Evolutionary conservation across 2,797 vertebrate genomes (phyloP).

Genomic region (Lophius americanus): DNA sequence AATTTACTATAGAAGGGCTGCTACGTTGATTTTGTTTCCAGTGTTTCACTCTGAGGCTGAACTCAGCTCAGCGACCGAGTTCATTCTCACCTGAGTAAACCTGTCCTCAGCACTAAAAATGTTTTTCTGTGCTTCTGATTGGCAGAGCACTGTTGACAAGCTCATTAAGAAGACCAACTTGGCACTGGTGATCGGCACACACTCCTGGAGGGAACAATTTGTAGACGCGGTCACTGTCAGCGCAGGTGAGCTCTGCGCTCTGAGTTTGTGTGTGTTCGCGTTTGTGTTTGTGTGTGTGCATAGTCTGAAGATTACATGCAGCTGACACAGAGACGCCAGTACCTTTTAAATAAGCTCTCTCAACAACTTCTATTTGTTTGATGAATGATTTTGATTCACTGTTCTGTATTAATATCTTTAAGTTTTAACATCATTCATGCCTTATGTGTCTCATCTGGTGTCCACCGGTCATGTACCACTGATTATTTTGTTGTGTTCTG

Average conservation of each 20-base stretch:
- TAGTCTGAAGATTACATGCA: background rate
- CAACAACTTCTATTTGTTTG: background rate
- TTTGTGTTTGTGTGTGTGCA: conserved; percentile 9
- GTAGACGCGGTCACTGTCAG: conserved; percentile 91
- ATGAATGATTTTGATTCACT: too few relatives aligned
- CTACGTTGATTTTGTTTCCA: background rate
- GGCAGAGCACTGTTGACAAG: conserved; percentile 91
- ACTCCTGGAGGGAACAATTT: conserved; percentile 93
- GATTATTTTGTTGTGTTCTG: too few relatives aligned
- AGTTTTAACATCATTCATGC: too few relatives aligned
- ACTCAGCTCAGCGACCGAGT: background rate
- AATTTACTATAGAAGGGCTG: too few relatives aligned
- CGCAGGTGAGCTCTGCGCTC: conserved; percentile 79
- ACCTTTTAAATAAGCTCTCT: background rate
- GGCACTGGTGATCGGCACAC: conserved; percentile 90
- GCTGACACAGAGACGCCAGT: background rate
- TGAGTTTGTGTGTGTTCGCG: conserved; percentile 19
- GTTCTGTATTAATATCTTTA: too few relatives aligned
- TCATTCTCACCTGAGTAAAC: conserved; percentile 11
- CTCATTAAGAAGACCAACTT: conserved; percentile 93
- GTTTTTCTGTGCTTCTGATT: conserved; percentile 46
- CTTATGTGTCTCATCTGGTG: too few relatives aligned
- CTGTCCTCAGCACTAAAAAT: conserved; percentile 22
- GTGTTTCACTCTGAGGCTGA: background rate
- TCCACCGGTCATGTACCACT: too few relatives aligned